Evolutionary conservation across 2,888 invertebrate species (phyloP).

Genomic region (Crematogaster levior): DNA sequence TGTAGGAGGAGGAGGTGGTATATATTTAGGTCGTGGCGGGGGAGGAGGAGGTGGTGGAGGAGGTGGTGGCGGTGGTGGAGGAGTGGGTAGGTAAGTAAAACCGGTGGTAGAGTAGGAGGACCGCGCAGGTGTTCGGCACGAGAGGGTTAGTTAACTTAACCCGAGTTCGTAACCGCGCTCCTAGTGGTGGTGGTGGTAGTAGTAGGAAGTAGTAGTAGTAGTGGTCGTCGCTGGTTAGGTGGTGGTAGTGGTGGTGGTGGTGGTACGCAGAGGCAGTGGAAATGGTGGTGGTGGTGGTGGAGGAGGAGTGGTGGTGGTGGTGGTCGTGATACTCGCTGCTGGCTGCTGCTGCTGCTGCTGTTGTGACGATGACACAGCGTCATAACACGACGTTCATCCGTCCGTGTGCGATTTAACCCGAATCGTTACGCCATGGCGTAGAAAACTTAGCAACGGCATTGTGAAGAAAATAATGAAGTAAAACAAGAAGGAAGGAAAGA

Average conservation of each 20-base stretch:
- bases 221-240: conserved; percentile 39
- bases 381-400: conserved; percentile 78
- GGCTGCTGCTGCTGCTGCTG: background rate
- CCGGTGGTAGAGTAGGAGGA: background rate
- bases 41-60: background rate
- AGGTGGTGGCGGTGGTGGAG: background rate
- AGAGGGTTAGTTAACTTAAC: conserved; percentile 81
- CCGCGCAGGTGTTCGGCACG: conserved; percentile 76
- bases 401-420: conserved; percentile 77
- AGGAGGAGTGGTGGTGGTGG: background rate
- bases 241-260: background rate
- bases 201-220: conserved; percentile 18
- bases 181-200: background rate
- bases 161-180: conserved; percentile 76
- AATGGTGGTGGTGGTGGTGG: background rate
- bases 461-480: too few relatives aligned
- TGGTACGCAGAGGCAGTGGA: background rate
- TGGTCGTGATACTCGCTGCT: background rate
- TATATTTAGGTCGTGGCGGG: background rate
- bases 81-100: background rate
- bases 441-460: too few relatives aligned
- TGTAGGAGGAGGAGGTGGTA: conserved; percentile 11
- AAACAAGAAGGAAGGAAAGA: too few relatives aligned
- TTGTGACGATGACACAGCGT: conserved; percentile 79
- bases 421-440: conserved; percentile 68